phyloP scores from a whole-genome alignment of 92 coral and sea anemone genomes.

The Ricordea florida region DNA sequence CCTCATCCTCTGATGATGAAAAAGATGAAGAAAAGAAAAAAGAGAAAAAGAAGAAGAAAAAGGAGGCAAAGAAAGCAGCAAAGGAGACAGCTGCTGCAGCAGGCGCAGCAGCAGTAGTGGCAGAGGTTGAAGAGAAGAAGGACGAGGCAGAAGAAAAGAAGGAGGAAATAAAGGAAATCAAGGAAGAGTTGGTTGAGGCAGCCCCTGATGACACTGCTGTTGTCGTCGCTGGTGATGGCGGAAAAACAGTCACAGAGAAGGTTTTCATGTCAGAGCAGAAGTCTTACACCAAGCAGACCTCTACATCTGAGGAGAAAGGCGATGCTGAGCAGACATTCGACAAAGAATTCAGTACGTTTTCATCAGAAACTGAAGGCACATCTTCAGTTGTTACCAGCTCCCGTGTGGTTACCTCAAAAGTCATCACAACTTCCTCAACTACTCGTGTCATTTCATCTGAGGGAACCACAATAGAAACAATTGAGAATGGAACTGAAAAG shows the following conservation, averaged over 20 bases:
- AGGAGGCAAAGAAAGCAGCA: conserved; percentile 45
- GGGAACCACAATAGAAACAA: conserved; percentile 61
- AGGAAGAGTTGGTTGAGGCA: conserved; percentile 32
- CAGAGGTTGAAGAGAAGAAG: conserved; percentile 23
- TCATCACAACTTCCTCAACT: conserved; percentile 62
- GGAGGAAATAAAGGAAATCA: conserved; percentile 45
- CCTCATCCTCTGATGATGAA: conserved; percentile 67
- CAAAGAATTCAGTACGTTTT: conserved; percentile 34
- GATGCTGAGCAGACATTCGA: conserved; percentile 51
- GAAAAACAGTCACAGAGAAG: conserved; percentile 35
- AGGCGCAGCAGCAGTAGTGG: conserved; percentile 18
- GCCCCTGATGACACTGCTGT: conserved; percentile 52
- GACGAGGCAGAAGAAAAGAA: conserved; percentile 50
- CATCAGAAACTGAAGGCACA: conserved; percentile 44
- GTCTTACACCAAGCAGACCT: conserved; percentile 40
- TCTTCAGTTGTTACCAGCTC: conserved; percentile 70
- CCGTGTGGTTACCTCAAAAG: conserved; percentile 70
- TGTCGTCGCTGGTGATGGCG: conserved; percentile 17
- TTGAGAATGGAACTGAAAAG: conserved; percentile 84
- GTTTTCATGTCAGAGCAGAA: not conserved
- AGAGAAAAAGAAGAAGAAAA: conserved; percentile 48
- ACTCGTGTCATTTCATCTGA: conserved; percentile 71
- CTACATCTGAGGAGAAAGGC: conserved; percentile 51
- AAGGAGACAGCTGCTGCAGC: conserved; percentile 32
- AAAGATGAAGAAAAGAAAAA: conserved; percentile 60